Conservation (phyloP, 2,888 invertebrate genomes). For the Torymus tubicola region DNA sequence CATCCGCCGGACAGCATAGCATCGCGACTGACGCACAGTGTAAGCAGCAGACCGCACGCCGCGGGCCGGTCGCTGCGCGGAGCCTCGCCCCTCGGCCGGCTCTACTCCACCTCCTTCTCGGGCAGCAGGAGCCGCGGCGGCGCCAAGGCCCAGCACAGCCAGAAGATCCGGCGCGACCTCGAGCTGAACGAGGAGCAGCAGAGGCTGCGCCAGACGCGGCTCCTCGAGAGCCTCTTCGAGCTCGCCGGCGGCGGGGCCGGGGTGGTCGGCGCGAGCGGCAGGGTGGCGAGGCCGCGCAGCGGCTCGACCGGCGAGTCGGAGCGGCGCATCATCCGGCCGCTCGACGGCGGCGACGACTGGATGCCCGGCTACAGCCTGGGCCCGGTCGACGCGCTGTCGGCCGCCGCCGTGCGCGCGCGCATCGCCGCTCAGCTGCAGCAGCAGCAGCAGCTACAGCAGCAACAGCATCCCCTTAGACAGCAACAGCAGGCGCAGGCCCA, state of each 20-base stretch:
- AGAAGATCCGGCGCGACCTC: conserved; percentile 51
- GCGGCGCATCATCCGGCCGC: conserved; percentile 50
- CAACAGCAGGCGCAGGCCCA: background rate
- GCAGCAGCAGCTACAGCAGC: conserved; percentile 29
- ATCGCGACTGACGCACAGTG: conserved; percentile 48
- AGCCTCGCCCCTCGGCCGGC: conserved; percentile 43
- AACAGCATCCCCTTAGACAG: conserved; percentile 3
- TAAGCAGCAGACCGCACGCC: conserved; percentile 27
- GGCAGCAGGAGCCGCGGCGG: no score
- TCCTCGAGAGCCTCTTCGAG: conserved; percentile 56
- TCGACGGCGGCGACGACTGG: conserved; percentile 28
- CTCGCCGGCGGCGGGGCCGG: conserved; percentile 31
- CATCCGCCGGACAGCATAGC: conserved; percentile 50
- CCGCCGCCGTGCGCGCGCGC: conserved; percentile 50
- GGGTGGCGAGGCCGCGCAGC: conserved; percentile 45
- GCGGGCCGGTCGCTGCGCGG: conserved; percentile 31
- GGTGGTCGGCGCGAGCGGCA: background rate
- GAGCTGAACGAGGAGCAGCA: conserved; percentile 52
- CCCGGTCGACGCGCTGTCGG: conserved; percentile 13
- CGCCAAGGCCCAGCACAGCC: no score
- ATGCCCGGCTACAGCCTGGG: background rate
- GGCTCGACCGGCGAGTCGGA: conserved; percentile 52
- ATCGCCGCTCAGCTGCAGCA: conserved; percentile 60
- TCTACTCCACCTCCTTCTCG: conserved; percentile 24
- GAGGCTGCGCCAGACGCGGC: conserved; percentile 49